phyloP scores from a whole-genome alignment of 2,113 vertebrate species.

The Sclerurus mexicanus region DNA sequence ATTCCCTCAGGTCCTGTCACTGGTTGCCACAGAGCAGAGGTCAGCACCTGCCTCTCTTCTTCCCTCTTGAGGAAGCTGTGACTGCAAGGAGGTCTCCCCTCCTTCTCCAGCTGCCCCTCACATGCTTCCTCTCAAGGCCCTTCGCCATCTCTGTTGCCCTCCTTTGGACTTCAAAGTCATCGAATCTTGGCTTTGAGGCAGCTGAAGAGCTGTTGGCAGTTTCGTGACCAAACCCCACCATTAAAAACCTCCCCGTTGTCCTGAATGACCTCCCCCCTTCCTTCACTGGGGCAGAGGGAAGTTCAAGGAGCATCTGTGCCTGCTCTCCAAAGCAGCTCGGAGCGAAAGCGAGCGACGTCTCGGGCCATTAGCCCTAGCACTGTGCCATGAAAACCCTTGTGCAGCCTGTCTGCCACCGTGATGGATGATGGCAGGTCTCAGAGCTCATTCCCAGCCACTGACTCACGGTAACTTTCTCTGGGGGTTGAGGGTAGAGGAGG shows the following conservation, averaged over 20 bases:
- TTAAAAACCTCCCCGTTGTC: background rate
- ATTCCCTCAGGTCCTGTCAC: background rate
- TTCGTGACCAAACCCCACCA: fast-evolving
- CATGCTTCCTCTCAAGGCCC: background rate
- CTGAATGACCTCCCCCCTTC: background rate
- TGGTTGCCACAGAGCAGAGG: background rate
- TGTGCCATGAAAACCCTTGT: constrained; percentile 14
- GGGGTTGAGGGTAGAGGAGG: background rate
- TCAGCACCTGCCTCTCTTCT: background rate
- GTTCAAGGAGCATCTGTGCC: background rate
- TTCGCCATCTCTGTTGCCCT: background rate
- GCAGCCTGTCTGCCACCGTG: background rate
- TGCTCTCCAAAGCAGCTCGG: background rate
- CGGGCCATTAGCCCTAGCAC: constrained; percentile 58
- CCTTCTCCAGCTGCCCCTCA: background rate
- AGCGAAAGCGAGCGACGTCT: background rate
- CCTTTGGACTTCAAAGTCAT: background rate
- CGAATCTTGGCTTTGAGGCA: background rate
- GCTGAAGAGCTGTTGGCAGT: background rate
- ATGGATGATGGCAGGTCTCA: constrained; percentile 48
- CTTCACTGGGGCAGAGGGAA: background rate
- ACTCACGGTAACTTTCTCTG: background rate
- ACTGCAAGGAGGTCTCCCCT: background rate
- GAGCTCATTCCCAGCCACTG: constrained; percentile 20
- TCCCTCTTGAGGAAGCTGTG: background rate